Base-by-base conservation (phyloP, 2,113 vertebrate genomes). In the Vidua macroura region DNA sequence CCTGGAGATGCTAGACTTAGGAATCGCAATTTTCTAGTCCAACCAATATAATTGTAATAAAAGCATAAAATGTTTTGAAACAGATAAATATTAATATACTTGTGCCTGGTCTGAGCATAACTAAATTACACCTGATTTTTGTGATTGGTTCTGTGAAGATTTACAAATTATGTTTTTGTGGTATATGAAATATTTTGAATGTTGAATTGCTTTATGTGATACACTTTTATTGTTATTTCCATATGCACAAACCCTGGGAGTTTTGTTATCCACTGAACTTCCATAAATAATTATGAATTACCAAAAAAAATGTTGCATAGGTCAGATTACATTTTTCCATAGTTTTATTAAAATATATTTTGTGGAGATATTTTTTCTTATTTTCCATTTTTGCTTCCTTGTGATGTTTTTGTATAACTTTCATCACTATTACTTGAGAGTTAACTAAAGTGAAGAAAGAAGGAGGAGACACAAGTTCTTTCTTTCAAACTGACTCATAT, bases 161-260 rank as follows among this genome's bases (percentile, higher is more conserved):
- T 89, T 85, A 35, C 21, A 73, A 74, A 70, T 16, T 0, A 41
- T 48, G 41, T 43, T 92, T 58, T 75, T 88, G 59, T 86, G 44
- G n/a, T 75, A 93, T 74, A 67, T 96, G 41, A 92, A 82, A 77
- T 63, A 96, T 84, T 92, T 85, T 91, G 46, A 83, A 67, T 67
- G 56, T 53, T 67, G 59, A 75, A 41, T 83, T 87, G 30, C 24
- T 76, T 76, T 77, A 11, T 80, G 11, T 46, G 67, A 63, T 92
- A 81, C 16, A 9, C 37, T 90, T 77, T 39, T 66, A 52, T 91
- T 95, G 93, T 97, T 94, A 84, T 84, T 96, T 83, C 89, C 92
- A 96, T 85, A 69, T 94, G 74, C 67, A 72, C 17, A 93, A 87
- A 75, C 33, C 11, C 44, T 89, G 66, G 15, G 68, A 87, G 27